Percentiles rank a stretch among this genome's conserved stretches.
Conservation (phyloP, 1,140 invertebrate species). For the Archivesica marissinica region DNA sequence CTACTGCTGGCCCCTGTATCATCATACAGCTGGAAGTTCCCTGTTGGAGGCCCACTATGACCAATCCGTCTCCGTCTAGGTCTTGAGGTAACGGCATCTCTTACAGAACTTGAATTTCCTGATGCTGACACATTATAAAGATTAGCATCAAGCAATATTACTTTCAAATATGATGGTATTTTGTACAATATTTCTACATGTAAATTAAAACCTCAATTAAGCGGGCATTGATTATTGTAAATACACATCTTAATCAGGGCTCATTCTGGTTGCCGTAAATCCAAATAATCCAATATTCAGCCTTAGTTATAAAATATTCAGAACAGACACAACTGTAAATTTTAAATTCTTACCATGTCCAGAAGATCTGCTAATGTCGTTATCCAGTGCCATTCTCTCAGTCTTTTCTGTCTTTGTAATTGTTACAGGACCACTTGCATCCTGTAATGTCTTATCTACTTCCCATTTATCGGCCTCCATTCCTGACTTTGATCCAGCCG, state of each 20-base stretch:
- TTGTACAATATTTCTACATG: no score
- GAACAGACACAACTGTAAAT: no score
- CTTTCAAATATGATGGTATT: no score
- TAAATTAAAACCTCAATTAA: no score
- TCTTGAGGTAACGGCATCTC: background rate
- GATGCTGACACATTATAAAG: no score
- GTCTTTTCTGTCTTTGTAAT: background rate
- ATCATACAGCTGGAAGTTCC: conserved; percentile 69
- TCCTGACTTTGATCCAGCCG: background rate
- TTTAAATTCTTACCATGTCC: background rate
- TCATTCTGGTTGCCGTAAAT: no score
- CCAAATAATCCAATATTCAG: no score
- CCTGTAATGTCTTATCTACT: background rate
- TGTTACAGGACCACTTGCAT: background rate
- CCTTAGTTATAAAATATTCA: no score
- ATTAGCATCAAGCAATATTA: no score
- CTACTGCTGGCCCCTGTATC: conserved; percentile 20
- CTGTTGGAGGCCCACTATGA: conserved; percentile 72
- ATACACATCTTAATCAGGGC: no score
- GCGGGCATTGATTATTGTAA: no score
- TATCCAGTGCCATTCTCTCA: background rate
- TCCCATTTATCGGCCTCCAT: background rate
- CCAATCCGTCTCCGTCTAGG: conserved; percentile 58
- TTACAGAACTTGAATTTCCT: background rate
- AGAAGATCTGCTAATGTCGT: background rate